These are phyloP conservation scores for Phymatocera aterrima DNA, from an alignment of 2,888 invertebrate species.

Conservation along the genomic window DNA sequence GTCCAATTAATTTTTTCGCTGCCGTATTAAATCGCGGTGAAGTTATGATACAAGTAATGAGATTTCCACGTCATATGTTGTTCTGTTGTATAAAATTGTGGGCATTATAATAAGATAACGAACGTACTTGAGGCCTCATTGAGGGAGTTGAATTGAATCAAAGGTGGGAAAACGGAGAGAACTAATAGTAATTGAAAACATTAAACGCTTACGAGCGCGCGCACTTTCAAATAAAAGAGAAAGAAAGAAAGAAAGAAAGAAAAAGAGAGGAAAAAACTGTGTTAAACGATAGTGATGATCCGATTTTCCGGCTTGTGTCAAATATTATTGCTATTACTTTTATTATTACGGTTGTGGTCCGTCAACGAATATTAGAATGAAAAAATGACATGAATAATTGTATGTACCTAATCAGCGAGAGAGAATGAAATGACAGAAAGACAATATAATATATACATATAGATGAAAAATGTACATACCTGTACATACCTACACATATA, in stretches of 20 bases:
- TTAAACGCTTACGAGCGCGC: slow-evolving; percentile 9
- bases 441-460: no score
- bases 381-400: slow-evolving; percentile 22
- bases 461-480: slow-evolving; percentile 62
- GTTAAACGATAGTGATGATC: slow-evolving; percentile 35
- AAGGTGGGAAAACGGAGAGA: neutral
- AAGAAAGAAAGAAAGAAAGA: no score
- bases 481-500: no score
- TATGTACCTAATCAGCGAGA: slow-evolving; percentile 38
- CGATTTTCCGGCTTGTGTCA: slow-evolving; percentile 39
- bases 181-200: neutral
- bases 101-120: slow-evolving; percentile 36
- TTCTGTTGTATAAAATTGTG: slow-evolving; percentile 10
- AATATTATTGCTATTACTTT: no score
- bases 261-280: no score
- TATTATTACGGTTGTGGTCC: slow-evolving; percentile 40
- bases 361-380: slow-evolving; percentile 56
- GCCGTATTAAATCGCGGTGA: no score
- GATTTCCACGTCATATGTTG: neutral
- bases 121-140: neutral
- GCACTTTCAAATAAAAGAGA: slow-evolving; percentile 23
- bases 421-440: slow-evolving; percentile 44
- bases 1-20: no score
- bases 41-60: no score
- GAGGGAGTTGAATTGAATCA: slow-evolving; percentile 11